Base-by-base conservation (phyloP, 2,888 invertebrate species). In the Auanema sp. region DNA sequence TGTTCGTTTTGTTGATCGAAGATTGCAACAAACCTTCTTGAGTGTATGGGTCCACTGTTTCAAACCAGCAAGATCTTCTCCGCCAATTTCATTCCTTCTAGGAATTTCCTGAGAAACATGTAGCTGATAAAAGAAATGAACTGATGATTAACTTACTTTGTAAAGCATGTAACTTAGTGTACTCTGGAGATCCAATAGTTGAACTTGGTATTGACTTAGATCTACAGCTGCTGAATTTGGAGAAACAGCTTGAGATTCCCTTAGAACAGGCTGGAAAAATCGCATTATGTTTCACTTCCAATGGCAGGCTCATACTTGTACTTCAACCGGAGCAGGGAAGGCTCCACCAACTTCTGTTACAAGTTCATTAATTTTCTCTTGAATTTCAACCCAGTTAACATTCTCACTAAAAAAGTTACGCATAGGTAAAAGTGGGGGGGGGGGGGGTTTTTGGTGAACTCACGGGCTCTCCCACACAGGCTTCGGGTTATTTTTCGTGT, bases 161-260 rank as follows among this genome's bases (percentile, higher is more conserved):
- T 71, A 72, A 24, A 97, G 86, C 53, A 91, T 90, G 80, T 91
- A 91, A 74, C 89, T 88, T n/a, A 97, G 84, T 0, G 92, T 90
- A 79, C 90, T 91, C 85, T 93, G 92, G 64, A 97, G 85, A 85
- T 97, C 97, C 71, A 89, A 89, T 85, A 92, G 91, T 84, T 91
- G 92, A 1, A 94, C 75, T 59, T 81, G 69, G 53, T 56, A 81
- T 50, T 83, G 80, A n/a, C 64, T 65, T 24, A 64, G 51, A 24
- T 66, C 61, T 47, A 42, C 50, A 11, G 25, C 50, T 51, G 33
- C 51, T 1, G 23, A 40, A 12, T 23, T 44, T 1, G 64, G 58
- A 40, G 44, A 16, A 3, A 47, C 54, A n/a, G 23, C 64, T 41
- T 59, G 64, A 11, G 58, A 24, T 18, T 58, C 51, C 21, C 11